A percentile compares a stretch with the other conserved stretches of the same genome.
These are phyloP conservation scores for Meteorus sp. DNA, from an alignment of 1,140 invertebrate genomes.

Conservation along the genomic window DNA sequence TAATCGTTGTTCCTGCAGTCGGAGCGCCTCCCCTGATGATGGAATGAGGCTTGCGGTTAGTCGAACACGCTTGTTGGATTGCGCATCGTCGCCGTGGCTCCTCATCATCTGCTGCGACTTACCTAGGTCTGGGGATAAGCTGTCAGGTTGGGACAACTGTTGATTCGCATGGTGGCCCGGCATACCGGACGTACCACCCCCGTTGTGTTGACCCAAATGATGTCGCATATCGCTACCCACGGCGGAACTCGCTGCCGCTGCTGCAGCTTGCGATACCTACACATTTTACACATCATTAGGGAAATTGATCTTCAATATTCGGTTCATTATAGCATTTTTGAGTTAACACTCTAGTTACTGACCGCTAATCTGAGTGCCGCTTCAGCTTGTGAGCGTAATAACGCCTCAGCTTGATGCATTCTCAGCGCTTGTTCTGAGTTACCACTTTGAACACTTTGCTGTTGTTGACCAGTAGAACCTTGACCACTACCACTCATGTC, in stretches of 20 bases:
- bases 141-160: slow-evolving; percentile 56
- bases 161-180: slow-evolving; percentile 58
- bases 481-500: slow-evolving; percentile 59
- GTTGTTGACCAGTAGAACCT: slow-evolving; percentile 59
- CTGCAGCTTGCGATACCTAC: slow-evolving; percentile 56
- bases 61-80: slow-evolving; percentile 32
- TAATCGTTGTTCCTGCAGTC: slow-evolving; percentile 77
- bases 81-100: slow-evolving; percentile 27
- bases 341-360: too few species aligned
- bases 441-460: slow-evolving; percentile 62
- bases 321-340: too few species aligned
- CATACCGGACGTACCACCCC: slow-evolving; percentile 54
- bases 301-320: too few species aligned
- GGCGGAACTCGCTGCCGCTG: slow-evolving; percentile 53
- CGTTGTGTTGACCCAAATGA: slow-evolving; percentile 55
- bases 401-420: slow-evolving; percentile 77
- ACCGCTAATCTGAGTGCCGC: slow-evolving; percentile 79
- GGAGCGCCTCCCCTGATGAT: slow-evolving; percentile 65
- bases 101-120: slow-evolving; percentile 34
- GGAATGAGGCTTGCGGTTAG: slow-evolving; percentile 35
- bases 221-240: slow-evolving; percentile 56
- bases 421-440: slow-evolving; percentile 70
- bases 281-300: not conserved
- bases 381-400: slow-evolving; percentile 80
- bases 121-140: slow-evolving; percentile 57